Base-by-base conservation (phyloP, 2,888 invertebrate species). In the Mechanitis mazaeus region DNA sequence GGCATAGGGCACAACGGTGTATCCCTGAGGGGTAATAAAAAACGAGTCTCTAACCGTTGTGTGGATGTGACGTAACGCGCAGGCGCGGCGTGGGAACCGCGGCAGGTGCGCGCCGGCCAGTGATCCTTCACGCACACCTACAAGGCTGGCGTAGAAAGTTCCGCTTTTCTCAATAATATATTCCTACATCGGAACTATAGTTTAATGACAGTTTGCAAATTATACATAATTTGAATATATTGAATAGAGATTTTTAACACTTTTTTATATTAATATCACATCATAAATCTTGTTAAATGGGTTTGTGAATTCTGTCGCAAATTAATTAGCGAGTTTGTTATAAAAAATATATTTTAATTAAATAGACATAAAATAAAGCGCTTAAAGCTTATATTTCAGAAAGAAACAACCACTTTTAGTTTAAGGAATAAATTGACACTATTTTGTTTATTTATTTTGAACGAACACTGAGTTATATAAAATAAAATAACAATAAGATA, bases 81-180 rank as follows among this genome's bases (percentile, higher is more conserved):
- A 68, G 69, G 73, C 72, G 80, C 78, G 81, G 79, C 90, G 90
- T 89, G 90, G 88, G 89, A 89, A 89, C 86, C 76, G 85, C 87
- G 87, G 88, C 90, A 89, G 89, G 90, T 88, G 89, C 87, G 87
- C 88, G 83, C 80, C 84, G 89, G 88, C 86, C 89, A 90, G 87
- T 89, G 90, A 87, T 89, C 89, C 90, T 89, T 85, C 82, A 83
- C 86, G 83, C 82, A 70, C 71, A 65, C 71, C 62, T 63, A 64
- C 64, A 69, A 11, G 42, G 42, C 7, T 42, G 9, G 42, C 42
- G 42, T 67, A 80, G 79, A 84, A 80, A 83, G 84, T 85, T 83
- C 83, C 82, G 83, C 83, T 86, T 87, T 67, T 61, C 61, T 55
- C 54, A 7, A 33, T 47, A n/a, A 50, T n/a, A 50, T 47, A 47